phyloP scores from a whole-genome alignment of 2,113 vertebrate species.

The Potamarius usumacintae region DNA sequence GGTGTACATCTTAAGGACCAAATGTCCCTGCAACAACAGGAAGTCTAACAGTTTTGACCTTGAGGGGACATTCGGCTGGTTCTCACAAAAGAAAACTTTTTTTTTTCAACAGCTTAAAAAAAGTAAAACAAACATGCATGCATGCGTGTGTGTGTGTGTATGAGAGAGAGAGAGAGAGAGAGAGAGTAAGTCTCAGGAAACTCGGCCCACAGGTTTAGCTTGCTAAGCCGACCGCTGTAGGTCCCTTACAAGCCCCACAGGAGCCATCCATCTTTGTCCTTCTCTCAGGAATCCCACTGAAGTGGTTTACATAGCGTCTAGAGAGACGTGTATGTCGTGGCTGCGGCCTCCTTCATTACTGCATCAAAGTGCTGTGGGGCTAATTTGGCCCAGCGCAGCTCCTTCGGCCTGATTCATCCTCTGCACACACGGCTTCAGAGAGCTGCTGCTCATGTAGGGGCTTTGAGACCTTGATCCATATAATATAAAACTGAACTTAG shows the following conservation, averaged over 20 bases:
- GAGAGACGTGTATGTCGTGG: constrained; percentile 60
- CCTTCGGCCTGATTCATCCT: constrained; percentile 12
- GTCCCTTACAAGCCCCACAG: constrained; percentile 61
- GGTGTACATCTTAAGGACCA: not conserved
- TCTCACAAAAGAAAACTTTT: not conserved
- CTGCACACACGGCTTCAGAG: constrained; percentile 1
- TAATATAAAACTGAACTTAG: constrained; percentile 12
- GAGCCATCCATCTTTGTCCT: constrained; percentile 72
- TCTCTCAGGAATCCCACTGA: constrained; percentile 76
- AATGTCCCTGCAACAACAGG: not conserved
- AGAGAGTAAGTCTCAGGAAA: not conserved
- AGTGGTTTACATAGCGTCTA: constrained; percentile 67
- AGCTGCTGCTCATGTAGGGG: not conserved
- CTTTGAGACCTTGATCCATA: constrained; percentile 44
- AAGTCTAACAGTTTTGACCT: not conserved
- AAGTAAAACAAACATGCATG: not conserved
- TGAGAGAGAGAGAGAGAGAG: not conserved
- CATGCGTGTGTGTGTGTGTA: constrained; percentile 28
- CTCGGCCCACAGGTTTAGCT: constrained; percentile 48
- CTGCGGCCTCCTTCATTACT: constrained; percentile 59
- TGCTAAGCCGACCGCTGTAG: constrained; percentile 45
- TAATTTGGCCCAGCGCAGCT: constrained; percentile 38
- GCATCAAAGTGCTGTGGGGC: constrained; percentile 63
- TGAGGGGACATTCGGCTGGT: not conserved
- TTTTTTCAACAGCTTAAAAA: not conserved